Evolutionary conservation across 2,888 invertebrate species (phyloP).

Genomic region (Malacosoma neustria): DNA sequence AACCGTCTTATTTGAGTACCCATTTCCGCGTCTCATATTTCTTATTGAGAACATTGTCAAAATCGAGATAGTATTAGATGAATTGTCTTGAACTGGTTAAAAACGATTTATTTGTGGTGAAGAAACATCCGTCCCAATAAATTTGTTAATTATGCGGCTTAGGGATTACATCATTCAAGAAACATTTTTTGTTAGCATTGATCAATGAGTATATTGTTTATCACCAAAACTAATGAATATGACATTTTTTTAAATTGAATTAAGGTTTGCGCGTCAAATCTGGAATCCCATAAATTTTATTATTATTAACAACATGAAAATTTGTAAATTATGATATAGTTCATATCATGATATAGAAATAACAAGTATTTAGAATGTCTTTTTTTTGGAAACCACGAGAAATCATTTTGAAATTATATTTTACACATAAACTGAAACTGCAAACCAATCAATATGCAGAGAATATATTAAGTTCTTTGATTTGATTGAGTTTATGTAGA

Average conservation of each 20-base stretch:
- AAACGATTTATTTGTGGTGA: conserved; percentile 1
- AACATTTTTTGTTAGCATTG: background rate
- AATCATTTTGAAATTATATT: too few species aligned
- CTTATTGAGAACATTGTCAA: conserved; percentile 32
- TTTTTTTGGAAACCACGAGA: too few species aligned
- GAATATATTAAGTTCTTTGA: too few species aligned
- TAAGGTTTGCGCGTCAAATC: background rate
- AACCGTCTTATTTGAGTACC: conserved; percentile 33
- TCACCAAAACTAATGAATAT: background rate
- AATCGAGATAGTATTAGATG: conserved; percentile 15
- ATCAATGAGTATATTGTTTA: background rate
- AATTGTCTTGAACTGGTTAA: conserved; percentile 4
- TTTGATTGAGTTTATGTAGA: too few species aligned
- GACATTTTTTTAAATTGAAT: background rate
- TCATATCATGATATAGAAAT: too few species aligned
- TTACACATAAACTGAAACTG: too few species aligned
- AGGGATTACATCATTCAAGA: background rate
- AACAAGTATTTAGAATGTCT: too few species aligned
- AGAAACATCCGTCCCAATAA: conserved; percentile 1
- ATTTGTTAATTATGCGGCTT: background rate
- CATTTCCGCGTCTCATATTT: conserved; percentile 57
- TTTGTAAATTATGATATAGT: too few species aligned
- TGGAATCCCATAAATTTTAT: background rate
- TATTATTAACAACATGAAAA: too few species aligned
- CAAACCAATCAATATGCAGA: too few species aligned